Evolutionary conservation across 2,888 invertebrate species (phyloP).

Genomic region (Ophion slaviceki): DNA sequence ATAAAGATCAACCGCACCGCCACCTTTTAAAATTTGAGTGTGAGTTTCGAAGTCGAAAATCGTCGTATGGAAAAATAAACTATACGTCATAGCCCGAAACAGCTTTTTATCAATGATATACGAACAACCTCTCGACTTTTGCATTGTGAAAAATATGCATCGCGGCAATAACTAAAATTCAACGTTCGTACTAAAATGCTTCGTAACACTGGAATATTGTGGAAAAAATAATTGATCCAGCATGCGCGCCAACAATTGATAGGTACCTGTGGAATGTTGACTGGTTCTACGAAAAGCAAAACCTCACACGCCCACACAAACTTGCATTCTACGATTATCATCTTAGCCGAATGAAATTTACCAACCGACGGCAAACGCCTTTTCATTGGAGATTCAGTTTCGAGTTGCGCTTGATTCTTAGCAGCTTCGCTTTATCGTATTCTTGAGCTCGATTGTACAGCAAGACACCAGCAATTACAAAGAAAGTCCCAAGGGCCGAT

Average conservation of each 20-base stretch:
- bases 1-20: conserved; percentile 1
- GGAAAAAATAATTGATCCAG: conserved; percentile 1
- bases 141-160: background rate
- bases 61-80: background rate
- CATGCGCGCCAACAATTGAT: conserved; percentile 2
- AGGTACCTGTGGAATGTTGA: conserved; percentile 3
- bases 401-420: conserved; percentile 74
- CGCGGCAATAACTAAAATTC: background rate
- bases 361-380: background rate
- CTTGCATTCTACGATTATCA: too few species aligned
- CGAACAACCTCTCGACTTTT: background rate
- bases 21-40: conserved; percentile 6
- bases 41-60: background rate
- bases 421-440: conserved; percentile 83
- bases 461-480: conserved; percentile 90
- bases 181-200: background rate
- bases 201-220: conserved; percentile 8
- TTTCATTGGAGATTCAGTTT: conserved; percentile 81
- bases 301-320: background rate
- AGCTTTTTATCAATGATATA: too few species aligned
- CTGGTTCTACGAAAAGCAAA: background rate
- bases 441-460: conserved; percentile 90
- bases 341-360: background rate
- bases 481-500: conserved; percentile 89
- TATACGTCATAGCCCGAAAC: background rate